Evolutionary conservation across 2,113 vertebrate genomes (phyloP).

Genomic region (Progne subis): DNA sequence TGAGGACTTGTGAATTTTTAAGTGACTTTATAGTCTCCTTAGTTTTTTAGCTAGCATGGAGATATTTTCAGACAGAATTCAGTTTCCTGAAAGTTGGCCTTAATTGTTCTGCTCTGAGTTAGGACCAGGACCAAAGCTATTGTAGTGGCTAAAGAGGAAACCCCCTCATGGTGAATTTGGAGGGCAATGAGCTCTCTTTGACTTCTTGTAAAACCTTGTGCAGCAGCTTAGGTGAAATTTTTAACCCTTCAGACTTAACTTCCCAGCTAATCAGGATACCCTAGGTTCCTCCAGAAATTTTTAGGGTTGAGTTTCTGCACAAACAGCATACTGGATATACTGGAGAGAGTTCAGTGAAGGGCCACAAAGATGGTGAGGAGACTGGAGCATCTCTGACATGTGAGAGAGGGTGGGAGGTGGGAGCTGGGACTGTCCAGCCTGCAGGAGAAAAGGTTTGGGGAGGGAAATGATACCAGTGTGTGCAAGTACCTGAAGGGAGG

Average conservation of each 20-base stretch:
- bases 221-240: background rate
- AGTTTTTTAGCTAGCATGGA: background rate
- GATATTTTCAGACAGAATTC: background rate
- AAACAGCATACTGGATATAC: background rate
- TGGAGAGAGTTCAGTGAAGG: background rate
- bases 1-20: background rate
- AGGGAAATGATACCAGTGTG: background rate
- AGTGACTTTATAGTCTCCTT: background rate
- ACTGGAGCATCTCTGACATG: background rate
- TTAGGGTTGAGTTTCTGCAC: background rate
- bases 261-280: background rate
- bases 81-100: background rate
- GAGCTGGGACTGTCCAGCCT: background rate
- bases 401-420: background rate
- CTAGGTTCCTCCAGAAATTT: background rate
- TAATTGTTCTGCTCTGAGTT: background rate
- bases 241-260: background rate
- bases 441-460: background rate
- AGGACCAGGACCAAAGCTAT: background rate
- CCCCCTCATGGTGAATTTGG: background rate
- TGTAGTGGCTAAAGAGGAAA: background rate
- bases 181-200: background rate
- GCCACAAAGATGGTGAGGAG: no score
- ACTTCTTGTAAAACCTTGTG: background rate
- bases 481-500: background rate